Base-by-base conservation (phyloP, 1,140 invertebrate species). In the Trigoniulus corallinus region DNA sequence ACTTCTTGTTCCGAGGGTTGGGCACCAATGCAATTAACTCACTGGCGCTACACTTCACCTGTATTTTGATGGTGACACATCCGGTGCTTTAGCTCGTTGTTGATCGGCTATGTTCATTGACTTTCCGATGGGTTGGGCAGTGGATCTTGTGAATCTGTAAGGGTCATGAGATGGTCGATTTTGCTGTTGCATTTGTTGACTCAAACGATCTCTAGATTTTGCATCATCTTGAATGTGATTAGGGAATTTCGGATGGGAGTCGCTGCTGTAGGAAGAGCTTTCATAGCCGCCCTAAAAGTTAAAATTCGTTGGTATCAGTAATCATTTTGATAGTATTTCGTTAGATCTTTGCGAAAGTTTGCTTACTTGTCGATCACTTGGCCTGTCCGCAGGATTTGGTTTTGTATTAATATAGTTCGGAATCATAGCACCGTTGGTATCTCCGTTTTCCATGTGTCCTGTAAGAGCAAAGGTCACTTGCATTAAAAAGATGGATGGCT, bases 181-280 rank as follows among this genome's bases (percentile, higher is more conserved):
- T 40, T 53, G 48, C n/a, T n/a, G n/a, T 50, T 47, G 45, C 21
- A 48, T 42, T 47, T 61, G 47, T 48, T 53, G 47, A 49, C 40
- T 44, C 45, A 44, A 54, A 47, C 53, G 40, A 23, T 54, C 51
- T 45, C 54, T 40, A n/a, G 54, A 55, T 50, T 61, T 59, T 41
- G 53, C 51, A 43, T 59, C 59, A 55, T 58, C 59, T 26, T 57
- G 59, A 24, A 63, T 64, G 53, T 62, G 59, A 46, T 59, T 62
- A 22, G 63, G 61, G 53, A 70, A 69, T 54, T 66, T 65, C 25
- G 58, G 69, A 67, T 66, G 74, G 58, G 64, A 76, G 65, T 65
- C 74, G 66, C 63, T 72, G 63, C 56, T 73, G 54, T 64, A 86
- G 7, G 85, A 82, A 51, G 86, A 79, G 47, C 81, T 86, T 59